phyloP scores from a whole-genome alignment of 2,113 vertebrate genomes.

The rabbit (Oryctolagus cuniculus) region DNA sequence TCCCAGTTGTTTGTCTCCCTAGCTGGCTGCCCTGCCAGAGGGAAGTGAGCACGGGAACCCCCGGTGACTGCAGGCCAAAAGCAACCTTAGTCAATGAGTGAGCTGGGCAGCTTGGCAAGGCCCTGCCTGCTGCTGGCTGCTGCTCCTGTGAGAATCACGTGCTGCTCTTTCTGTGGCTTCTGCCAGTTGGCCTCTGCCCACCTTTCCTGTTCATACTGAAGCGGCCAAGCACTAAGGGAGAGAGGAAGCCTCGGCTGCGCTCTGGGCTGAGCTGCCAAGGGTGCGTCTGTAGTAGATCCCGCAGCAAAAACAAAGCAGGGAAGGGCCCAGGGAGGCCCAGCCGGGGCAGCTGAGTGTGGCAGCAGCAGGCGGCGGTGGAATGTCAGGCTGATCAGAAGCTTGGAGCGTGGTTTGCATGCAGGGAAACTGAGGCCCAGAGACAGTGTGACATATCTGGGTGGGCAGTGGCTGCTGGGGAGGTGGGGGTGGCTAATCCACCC shows the following conservation, averaged over 20 bases:
- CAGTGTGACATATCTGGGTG: background rate
- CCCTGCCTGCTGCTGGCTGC: constrained; percentile 84
- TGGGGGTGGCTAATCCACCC: no score
- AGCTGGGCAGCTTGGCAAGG: constrained; percentile 43
- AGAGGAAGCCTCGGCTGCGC: constrained; percentile 86
- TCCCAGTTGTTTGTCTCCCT: constrained; percentile 73
- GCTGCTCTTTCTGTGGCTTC: constrained; percentile 85
- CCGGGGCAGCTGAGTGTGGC: constrained; percentile 81
- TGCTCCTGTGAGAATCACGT: constrained; percentile 87
- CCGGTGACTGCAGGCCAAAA: constrained; percentile 85
- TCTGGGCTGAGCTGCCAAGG: constrained; percentile 80
- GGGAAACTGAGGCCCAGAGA: constrained; percentile 45
- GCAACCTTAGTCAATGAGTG: constrained; percentile 80
- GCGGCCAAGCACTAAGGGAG: constrained; percentile 82
- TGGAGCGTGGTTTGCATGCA: background rate
- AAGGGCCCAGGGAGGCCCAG: constrained; percentile 72
- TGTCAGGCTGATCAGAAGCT: background rate
- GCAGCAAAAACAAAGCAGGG: constrained; percentile 80
- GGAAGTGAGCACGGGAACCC: constrained; percentile 84
- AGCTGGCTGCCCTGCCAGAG: constrained; percentile 78
- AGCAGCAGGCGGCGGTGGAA: background rate
- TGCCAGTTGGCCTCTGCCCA: constrained; percentile 91
- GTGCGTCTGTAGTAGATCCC: constrained; percentile 85
- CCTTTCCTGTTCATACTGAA: constrained; percentile 88
- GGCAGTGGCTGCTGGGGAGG: no score